These are phyloP conservation scores for Marmota monax DNA, from an alignment of 2,113 vertebrate species.

Conservation along the genomic window DNA sequence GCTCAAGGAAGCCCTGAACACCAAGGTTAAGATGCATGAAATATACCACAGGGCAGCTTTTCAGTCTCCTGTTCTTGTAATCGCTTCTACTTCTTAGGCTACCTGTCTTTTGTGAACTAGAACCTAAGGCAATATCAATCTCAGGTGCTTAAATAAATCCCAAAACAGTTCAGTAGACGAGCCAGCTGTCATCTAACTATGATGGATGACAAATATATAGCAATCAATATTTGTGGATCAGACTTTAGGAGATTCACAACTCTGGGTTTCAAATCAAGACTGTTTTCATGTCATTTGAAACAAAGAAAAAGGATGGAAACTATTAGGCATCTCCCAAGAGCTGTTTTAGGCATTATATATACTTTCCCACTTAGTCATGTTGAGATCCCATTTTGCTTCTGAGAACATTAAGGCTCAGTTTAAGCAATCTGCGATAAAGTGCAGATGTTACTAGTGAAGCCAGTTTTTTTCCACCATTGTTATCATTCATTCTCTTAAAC, in stretches of 20 bases:
- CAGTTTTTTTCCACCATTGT: not conserved
- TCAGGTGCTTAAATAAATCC: not conserved
- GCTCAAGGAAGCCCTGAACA: not conserved
- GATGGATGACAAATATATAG: not conserved
- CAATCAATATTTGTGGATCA: not conserved
- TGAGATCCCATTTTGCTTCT: not conserved
- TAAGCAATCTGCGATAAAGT: not conserved
- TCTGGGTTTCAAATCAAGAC: constrained; percentile 2
- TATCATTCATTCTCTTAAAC: not conserved
- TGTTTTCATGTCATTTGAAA: not conserved
- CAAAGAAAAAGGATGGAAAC: not conserved
- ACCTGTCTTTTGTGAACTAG: not conserved
- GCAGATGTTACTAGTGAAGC: not conserved
- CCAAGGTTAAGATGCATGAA: not conserved
- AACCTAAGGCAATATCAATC: not conserved
- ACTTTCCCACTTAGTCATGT: not conserved
- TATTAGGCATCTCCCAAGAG: not conserved
- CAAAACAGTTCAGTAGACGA: constrained; percentile 2
- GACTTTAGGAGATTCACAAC: not conserved
- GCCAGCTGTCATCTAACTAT: not conserved
- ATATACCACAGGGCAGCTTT: rapidly evolving
- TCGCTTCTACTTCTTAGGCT: not conserved
- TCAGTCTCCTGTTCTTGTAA: not conserved
- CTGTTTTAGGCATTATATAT: not conserved
- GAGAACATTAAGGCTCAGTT: not conserved